phyloP scores from a whole-genome alignment of 2,797 vertebrate species.

The Peromyscus aztecus region DNA sequence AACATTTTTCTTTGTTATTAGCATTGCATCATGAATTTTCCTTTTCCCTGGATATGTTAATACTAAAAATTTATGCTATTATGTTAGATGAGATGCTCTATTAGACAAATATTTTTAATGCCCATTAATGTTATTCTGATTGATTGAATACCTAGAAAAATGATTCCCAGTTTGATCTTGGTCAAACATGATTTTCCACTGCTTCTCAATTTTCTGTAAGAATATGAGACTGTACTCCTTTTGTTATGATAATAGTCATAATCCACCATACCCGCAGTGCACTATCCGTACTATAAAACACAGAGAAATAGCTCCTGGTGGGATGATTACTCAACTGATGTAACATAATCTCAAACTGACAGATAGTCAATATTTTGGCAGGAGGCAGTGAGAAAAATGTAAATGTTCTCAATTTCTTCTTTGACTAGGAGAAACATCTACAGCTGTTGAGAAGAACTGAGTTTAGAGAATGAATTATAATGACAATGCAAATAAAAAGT shows the following conservation, averaged over 20 bases:
- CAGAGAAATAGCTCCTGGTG: constrained; percentile 3
- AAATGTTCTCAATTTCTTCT: constrained; percentile 57
- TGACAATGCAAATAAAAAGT: neutral
- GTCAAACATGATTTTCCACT: neutral
- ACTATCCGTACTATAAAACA: constrained; percentile 24
- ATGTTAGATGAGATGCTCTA: neutral
- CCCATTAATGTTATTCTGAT: neutral
- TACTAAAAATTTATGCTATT: neutral
- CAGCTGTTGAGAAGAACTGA: neutral
- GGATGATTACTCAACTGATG: constrained; percentile 54
- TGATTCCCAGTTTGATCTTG: constrained; percentile 19
- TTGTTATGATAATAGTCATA: constrained; percentile 49
- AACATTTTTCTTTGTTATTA: neutral
- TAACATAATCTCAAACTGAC: constrained; percentile 50
- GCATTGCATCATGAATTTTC: neutral
- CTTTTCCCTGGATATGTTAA: neutral
- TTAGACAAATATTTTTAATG: constrained; percentile 7
- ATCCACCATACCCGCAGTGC: neutral
- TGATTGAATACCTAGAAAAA: constrained; percentile 4
- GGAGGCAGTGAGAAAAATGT: constrained; percentile 63
- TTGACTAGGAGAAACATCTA: constrained; percentile 16
- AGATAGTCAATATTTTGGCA: constrained; percentile 67
- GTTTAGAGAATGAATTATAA: neutral
- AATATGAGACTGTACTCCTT: neutral
- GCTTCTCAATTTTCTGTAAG: constrained; percentile 14